phyloP scores from a whole-genome alignment of 1,140 invertebrate species.

The Aphaenogaster rudis region DNA sequence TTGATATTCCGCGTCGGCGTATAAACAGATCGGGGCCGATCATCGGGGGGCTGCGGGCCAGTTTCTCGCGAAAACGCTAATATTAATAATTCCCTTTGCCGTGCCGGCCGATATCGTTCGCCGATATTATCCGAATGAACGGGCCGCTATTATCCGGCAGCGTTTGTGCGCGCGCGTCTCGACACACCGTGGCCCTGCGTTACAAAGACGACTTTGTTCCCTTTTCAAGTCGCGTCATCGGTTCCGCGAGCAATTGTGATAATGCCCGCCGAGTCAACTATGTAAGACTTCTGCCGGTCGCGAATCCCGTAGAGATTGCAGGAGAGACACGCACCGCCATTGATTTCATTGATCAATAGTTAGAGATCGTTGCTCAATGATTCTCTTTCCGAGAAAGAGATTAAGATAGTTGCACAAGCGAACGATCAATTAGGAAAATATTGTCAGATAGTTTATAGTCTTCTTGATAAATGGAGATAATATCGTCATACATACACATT shows the following conservation, averaged over 20 bases:
- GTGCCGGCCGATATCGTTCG: conserved; percentile 65
- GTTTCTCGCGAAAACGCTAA: conserved; percentile 77
- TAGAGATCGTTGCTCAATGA: conserved; percentile 29
- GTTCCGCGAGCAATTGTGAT: conserved; percentile 61
- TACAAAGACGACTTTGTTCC: conserved; percentile 83
- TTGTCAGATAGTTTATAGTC: conserved; percentile 11
- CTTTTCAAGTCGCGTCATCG: conserved; percentile 68
- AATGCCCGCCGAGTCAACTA: conserved; percentile 41
- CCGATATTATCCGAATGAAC: conserved; percentile 72
- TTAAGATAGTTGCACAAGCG: conserved; percentile 32
- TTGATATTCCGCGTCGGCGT: conserved; percentile 80
- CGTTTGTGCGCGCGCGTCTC: not conserved
- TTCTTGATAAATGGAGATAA: conserved; percentile 12
- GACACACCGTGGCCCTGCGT: not conserved
- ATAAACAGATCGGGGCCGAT: conserved; percentile 81
- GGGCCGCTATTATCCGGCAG: not conserved
- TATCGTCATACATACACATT: not conserved
- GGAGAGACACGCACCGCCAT: conserved; percentile 20
- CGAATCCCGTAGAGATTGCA: not conserved
- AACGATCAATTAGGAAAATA: conserved; percentile 27
- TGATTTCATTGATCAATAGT: conserved; percentile 40
- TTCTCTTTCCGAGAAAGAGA: conserved; percentile 41
- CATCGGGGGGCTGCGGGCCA: conserved; percentile 54
- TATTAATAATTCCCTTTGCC: conserved; percentile 81
- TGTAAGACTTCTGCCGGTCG: conserved; percentile 29